Conservation (phyloP, 2,113 vertebrate genomes). For the Astur gentilis region DNA sequence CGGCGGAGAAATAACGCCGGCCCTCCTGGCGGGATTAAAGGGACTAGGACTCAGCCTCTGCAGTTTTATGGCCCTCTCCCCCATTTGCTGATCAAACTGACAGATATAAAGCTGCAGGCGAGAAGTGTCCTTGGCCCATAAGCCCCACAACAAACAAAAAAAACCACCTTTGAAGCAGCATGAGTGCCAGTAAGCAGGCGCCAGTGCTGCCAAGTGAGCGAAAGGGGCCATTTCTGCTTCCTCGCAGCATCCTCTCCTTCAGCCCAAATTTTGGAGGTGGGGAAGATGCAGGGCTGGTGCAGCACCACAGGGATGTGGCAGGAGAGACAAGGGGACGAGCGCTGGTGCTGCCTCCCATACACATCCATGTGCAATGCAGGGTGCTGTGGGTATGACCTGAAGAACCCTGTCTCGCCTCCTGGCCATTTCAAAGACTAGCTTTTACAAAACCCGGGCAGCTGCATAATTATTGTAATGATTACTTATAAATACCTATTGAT, state of each 20-base stretch:
- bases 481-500: not conserved
- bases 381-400: fast-evolving
- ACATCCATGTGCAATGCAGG: fast-evolving
- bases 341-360: too few species aligned
- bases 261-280: fast-evolving
- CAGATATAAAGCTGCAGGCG: slow-evolving; percentile 70
- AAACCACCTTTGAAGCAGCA: not conserved
- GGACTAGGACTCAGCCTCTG: slow-evolving; percentile 45
- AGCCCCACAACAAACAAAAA: slow-evolving; percentile 17
- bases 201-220: not conserved
- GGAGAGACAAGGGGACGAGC: not conserved
- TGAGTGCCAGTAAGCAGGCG: not conserved
- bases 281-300: too few species aligned
- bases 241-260: not conserved
- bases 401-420: fast-evolving
- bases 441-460: not conserved
- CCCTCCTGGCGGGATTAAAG: slow-evolving; percentile 73
- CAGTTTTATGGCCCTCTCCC: slow-evolving; percentile 64
- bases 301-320: not conserved
- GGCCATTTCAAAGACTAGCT: not conserved
- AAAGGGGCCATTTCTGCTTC: not conserved
- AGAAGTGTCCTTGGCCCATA: slow-evolving; percentile 72
- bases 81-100: slow-evolving; percentile 63
- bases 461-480: not conserved
- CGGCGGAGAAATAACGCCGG: slow-evolving; percentile 66